Base-by-base conservation (phyloP, 2,797 vertebrate genomes). In the Danio tinwini region DNA sequence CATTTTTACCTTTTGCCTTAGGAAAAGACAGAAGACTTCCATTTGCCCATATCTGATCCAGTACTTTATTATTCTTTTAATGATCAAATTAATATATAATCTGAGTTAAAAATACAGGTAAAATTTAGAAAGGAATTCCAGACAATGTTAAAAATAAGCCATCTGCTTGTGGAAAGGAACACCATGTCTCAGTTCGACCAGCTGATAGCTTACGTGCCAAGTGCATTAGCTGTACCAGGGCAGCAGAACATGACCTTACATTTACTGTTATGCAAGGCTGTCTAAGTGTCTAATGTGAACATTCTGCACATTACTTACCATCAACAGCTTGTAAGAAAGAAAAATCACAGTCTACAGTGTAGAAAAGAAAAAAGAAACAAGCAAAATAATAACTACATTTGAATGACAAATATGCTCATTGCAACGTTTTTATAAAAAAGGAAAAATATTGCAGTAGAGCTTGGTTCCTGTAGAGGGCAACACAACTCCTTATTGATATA, bases 141-240 rank as follows among this genome's bases (percentile, higher is more conserved):
- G 80, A 61, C 61, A 17, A 49, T 58, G 78, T 73, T 86, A 85
- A 84, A 87, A 86, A 85, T 86, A 86, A 67, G 61, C 16, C 9
- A 21, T 8, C 49, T n/a, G 29, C 29, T 29, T 29, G 67, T 82
- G 78, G 53, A 77, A 82, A 71, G 69, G 76, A 82, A 82, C 75
- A 74, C 74, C 52, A 16, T 59, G 74, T 67, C 53, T 74, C 64
- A 16, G 56, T 50, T 56, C 40, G 19, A 71, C 17, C 73, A 74
- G 42, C 45, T 69, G 78, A 58, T 56, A 5, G 2, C 39, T 21
- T 9, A 16, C 10, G 9, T 64, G 68, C 14, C 45, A 59, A 7
- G 37, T 37, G 13, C 73, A 45, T 74, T 17, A 81, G 17, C 21
- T 75, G 69, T 49, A 39, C 42, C n/a, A 58, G 63, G n/a, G 19